A percentile compares a stretch with the other conserved stretches of the same genome.
phyloP scores from a whole-genome alignment of 2,113 vertebrate genomes.

The Gavialis gangeticus region DNA sequence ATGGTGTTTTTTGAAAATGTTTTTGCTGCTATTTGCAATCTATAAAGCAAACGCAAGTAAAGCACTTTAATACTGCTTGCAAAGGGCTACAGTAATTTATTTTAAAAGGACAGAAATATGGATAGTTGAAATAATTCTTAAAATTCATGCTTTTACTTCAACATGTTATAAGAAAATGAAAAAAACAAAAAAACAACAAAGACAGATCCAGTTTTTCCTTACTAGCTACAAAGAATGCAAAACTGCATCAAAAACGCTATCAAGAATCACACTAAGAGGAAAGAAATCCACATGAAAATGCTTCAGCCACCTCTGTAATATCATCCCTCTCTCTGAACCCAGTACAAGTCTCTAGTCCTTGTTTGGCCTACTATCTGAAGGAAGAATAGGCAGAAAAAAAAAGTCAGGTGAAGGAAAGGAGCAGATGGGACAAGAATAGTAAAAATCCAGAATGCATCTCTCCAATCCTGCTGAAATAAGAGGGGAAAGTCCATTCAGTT shows the following conservation, averaged over 20 bases:
- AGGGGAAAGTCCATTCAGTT: background rate
- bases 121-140: background rate
- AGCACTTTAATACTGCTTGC: background rate
- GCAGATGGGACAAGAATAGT: background rate
- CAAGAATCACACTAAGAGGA: no score
- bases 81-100: background rate
- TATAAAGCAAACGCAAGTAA: background rate
- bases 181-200: background rate
- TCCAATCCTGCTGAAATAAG: background rate
- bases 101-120: background rate
- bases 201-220: background rate
- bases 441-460: background rate
- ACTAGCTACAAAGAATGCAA: background rate
- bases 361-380: background rate
- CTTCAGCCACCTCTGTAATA: background rate
- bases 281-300: background rate
- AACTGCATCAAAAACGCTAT: background rate
- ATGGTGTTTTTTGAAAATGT: background rate
- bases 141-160: background rate
- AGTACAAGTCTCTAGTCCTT: background rate
- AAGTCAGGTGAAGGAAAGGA: background rate
- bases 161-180: background rate
- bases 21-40: background rate
- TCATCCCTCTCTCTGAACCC: background rate
- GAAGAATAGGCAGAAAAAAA: background rate